Evolutionary conservation across 53 echinoderm and acorn worm species (phyloP), one percentile per base, ranked within the genome.

Genomic region (Arbacia lixula): DNA sequence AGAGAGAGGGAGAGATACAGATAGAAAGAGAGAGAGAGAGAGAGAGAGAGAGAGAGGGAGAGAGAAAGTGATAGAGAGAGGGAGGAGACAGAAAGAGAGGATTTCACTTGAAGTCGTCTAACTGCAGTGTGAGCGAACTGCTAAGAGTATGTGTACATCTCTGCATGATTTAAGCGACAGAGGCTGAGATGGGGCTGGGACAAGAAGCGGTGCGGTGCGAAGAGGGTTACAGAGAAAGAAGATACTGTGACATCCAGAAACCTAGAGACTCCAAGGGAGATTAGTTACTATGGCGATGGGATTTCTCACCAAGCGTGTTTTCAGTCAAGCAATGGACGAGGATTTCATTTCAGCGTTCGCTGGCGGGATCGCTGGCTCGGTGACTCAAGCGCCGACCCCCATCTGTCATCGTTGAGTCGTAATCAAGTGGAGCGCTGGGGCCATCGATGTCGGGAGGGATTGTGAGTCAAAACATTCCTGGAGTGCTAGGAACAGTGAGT

Each of bases 381-480:
- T 66, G 66, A 66, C 66, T 66, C 66, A 66, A 36, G 66, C 36
- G 12, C 12, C 12, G 37, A 25, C 36, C 66, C 37, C 36, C 66
- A 66, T 66, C 66, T 66, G 36, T 66, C 66, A 66, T 66, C 66
- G 12, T 66, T 38, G 36, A 21, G 2, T 37, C 36, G 37, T 66
- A 66, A 66, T 66, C 66, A 66, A 66, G 66, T 66, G 66, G 36
- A 24, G 8, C n/a, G n/a, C n/a, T n/a, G 66, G 24, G 36, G 36
- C 26, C 14, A 36, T 37, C 38, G 36, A 37, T 25, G 21, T 66
- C 22, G 66, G 9, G 66, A 20, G 28, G 66, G 66, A 66, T 12
- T 36, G 36, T 66, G 66, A 66, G 36, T 36, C 36, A 36, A 66
- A 27, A 36, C 36, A 17, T 66, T 66, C 50, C 17, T 12, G 50